Base-by-base conservation (phyloP, 2,797 vertebrate genomes). In the Macrochelys suwanniensis region DNA sequence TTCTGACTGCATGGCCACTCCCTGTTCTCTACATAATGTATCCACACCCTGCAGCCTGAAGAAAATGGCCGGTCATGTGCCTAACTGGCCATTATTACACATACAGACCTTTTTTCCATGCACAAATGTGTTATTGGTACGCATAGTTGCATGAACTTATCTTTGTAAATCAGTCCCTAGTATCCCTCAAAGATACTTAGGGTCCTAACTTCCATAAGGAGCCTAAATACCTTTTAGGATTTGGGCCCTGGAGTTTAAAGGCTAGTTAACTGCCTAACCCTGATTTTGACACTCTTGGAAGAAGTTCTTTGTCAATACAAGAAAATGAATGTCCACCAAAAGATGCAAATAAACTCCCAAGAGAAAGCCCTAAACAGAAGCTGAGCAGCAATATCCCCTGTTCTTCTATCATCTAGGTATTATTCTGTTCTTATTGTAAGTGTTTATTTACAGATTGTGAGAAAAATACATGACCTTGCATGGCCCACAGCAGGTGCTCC, bases 401-500 rank as follows among this genome's bases (percentile, higher is more conserved):
- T 97, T 97, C 82, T 95, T 51, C 45, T 21, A n/a, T 19, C 80
- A 82, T 89, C 74, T 88, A 87, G 89, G 57, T 78, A n/a, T 87
- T 65, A 65, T 56, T 91, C 65, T 87, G 87, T 85, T 96, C 94
- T 96, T 95, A 89, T 95, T 90, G 96, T 93, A 94, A 57, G 13
- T 84, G 97, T 97, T 98, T 97, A 97, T 97, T 98, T 98, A 97
- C 96, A 96, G 92, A 93, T 95, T 97, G 97, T 95, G 97, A 98
- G 95, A 94, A 94, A 95, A 91, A 79, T 93, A 94, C 92, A 88
- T 25, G 89, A 97, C 93, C 51, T 94, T 76, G 94, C 92, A 87
- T 74, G 95, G 94, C 91, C 94, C 94, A 88, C 90, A 94, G 94
- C 97, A 98, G 98, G 97, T 97, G 97, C 94, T 94, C 94, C 68